These are phyloP conservation scores for Temnothorax curvispinosus DNA, from an alignment of 1,140 invertebrate species.

Conservation along the genomic window DNA sequence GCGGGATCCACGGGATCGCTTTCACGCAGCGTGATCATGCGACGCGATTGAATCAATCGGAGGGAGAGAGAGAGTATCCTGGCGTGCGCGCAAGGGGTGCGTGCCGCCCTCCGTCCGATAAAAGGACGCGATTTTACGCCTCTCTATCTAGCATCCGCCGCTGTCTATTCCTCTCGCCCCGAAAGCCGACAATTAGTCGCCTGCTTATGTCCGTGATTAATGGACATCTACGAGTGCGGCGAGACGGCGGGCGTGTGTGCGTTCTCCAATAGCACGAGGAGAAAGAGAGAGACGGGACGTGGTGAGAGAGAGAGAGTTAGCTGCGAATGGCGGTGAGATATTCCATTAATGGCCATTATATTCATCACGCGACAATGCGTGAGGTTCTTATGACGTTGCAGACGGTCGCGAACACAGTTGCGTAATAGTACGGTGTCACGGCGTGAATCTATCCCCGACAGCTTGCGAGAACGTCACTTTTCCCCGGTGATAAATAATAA, in stretches of 20 bases:
- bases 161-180: conserved; percentile 66
- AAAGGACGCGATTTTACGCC: conserved; percentile 80
- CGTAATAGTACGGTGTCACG: conserved; percentile 28
- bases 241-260: conserved; percentile 77
- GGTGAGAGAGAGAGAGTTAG: conserved; percentile 64
- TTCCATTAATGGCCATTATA: conserved; percentile 80
- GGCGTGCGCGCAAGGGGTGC: conserved; percentile 73
- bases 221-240: conserved; percentile 78
- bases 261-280: conserved; percentile 70
- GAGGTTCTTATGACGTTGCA: conserved; percentile 50
- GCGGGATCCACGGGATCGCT: conserved; percentile 65
- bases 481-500: background rate
- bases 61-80: conserved; percentile 61
- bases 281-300: conserved; percentile 46
- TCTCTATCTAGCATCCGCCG: conserved; percentile 73
- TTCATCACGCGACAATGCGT: conserved; percentile 76
- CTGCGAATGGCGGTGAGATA: conserved; percentile 72
- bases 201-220: conserved; percentile 82
- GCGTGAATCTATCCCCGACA: conserved; percentile 6
- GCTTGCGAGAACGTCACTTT: conserved; percentile 3
- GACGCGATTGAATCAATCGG: conserved; percentile 64
- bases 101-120: conserved; percentile 67
- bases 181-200: conserved; percentile 82
- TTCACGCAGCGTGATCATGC: conserved; percentile 74
- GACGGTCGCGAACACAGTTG: conserved; percentile 31